Conservation (phyloP, 2,888 invertebrate species). For the Acholoe squamosa region DNA sequence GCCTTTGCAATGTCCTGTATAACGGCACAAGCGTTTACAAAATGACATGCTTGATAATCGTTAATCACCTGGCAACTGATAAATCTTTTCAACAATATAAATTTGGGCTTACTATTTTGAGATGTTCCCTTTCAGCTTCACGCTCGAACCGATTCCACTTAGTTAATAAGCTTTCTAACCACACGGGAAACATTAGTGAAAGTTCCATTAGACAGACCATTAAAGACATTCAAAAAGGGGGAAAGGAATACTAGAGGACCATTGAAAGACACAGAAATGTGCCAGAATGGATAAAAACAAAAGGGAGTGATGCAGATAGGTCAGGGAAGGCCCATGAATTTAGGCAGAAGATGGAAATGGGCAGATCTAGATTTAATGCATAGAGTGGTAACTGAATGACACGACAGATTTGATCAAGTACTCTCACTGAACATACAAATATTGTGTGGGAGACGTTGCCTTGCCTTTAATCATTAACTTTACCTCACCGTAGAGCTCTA, state of each 20-base stretch:
- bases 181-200: not conserved
- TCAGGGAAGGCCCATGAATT: too few species aligned
- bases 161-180: slow-evolving; percentile 14
- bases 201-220: slow-evolving; percentile 5
- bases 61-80: too few species aligned
- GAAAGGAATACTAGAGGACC: not conserved
- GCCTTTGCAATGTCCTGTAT: too few species aligned
- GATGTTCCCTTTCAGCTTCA: too few species aligned
- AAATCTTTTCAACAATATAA: not conserved
- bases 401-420: not conserved
- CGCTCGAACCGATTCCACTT: not conserved
- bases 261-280: not conserved
- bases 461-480: not conserved
- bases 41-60: too few species aligned
- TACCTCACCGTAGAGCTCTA: not conserved
- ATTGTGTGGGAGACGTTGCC: too few species aligned
- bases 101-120: not conserved
- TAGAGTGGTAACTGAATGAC: too few species aligned
- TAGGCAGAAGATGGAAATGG: too few species aligned
- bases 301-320: not conserved
- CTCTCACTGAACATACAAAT: not conserved
- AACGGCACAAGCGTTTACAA: too few species aligned
- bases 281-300: not conserved
- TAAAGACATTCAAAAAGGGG: not conserved
- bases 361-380: too few species aligned